A percentile compares a stretch with the other conserved stretches of the same genome.
These are phyloP conservation scores for Lottia gigantea DNA, from an alignment of 2,888 invertebrate species.

Conservation along the genomic window DNA sequence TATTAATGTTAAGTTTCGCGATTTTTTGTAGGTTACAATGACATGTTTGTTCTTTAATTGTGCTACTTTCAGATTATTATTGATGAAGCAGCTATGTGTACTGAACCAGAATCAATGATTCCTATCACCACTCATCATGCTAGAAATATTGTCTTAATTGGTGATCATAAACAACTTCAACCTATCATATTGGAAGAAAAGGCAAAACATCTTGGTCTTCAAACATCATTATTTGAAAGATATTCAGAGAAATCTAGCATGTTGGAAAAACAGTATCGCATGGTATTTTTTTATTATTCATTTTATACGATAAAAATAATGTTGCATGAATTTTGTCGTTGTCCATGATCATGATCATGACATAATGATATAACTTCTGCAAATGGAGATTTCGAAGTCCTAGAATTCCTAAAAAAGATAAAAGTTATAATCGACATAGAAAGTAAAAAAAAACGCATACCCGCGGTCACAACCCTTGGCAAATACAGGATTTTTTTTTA, in stretches of 20 bases:
- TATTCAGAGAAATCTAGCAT: slow-evolving; percentile 46
- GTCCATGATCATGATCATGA: no score
- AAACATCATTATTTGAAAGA: slow-evolving; percentile 51
- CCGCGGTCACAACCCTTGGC: no score
- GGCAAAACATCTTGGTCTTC: slow-evolving; percentile 48
- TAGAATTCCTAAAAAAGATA: no score
- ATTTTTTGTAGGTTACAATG: no score
- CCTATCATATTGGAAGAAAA: slow-evolving; percentile 41
- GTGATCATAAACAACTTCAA: slow-evolving; percentile 54
- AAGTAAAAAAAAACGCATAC: no score
- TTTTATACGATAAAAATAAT: no score
- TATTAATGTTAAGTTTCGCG: no score
- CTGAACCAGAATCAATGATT: slow-evolving; percentile 57
- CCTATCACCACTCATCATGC: slow-evolving; percentile 55
- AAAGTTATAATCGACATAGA: no score
- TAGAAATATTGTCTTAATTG: slow-evolving; percentile 51
- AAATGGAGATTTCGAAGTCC: no score
- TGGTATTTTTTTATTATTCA: slow-evolving; percentile 47
- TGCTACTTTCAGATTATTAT: slow-evolving; percentile 59
- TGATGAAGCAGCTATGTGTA: slow-evolving; percentile 60
- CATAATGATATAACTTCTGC: no score
- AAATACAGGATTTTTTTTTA: neutral
- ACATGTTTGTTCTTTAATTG: no score
- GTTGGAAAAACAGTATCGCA: slow-evolving; percentile 57
- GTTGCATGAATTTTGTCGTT: no score